Evolutionary conservation across 1,140 invertebrate species (phyloP).

Genomic region (Calephelis virginiensis): DNA sequence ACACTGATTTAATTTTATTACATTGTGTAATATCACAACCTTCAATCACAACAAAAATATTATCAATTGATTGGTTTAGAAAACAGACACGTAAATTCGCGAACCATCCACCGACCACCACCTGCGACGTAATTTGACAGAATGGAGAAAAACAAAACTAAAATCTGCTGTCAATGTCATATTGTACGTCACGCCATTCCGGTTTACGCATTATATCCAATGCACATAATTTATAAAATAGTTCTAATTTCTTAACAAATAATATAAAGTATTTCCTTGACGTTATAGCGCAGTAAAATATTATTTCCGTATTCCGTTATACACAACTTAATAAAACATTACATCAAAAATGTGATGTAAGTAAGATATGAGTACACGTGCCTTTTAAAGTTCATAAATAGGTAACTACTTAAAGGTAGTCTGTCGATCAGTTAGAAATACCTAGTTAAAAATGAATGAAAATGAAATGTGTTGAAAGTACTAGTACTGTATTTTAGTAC

Average conservation of each 20-base stretch:
- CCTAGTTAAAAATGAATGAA: too few species aligned
- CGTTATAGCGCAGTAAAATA: too few species aligned
- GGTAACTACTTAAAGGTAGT: too few species aligned
- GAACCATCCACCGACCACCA: constrained; percentile 36
- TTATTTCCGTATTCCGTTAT: too few species aligned
- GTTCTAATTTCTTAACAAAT: neutral
- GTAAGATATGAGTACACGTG: too few species aligned
- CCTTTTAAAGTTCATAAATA: too few species aligned
- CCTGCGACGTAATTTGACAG: constrained; percentile 54
- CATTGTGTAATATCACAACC: constrained; percentile 40
- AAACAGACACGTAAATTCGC: constrained; percentile 40
- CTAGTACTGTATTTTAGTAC: too few species aligned
- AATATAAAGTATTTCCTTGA: neutral
- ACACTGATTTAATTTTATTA: constrained; percentile 29
- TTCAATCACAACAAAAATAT: constrained; percentile 67
- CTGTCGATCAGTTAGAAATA: too few species aligned
- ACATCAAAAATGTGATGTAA: too few species aligned
- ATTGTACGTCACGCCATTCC: neutral
- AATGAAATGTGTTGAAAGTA: too few species aligned
- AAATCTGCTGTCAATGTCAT: constrained; percentile 9
- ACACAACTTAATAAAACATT: too few species aligned
- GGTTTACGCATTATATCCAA: neutral
- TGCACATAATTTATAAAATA: neutral
- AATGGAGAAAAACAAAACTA: constrained; percentile 41
- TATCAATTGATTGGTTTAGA: constrained; percentile 53